A percentile compares a stretch with the other conserved stretches of the same genome.
phyloP scores from a whole-genome alignment of 2,113 vertebrate species.

The Chamaea fasciata region DNA sequence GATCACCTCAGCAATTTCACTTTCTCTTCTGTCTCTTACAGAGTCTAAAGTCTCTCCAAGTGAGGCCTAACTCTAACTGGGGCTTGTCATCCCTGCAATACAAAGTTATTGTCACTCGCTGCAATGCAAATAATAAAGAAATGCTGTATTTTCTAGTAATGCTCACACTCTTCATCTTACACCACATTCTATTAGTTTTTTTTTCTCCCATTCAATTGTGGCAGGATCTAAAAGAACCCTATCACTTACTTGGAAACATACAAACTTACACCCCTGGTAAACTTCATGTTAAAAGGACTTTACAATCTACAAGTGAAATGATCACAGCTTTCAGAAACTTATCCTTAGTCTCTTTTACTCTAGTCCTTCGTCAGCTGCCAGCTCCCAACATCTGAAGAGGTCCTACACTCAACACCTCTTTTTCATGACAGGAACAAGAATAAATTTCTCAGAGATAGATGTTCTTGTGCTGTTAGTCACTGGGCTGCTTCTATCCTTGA shows the following conservation, averaged over 20 bases:
- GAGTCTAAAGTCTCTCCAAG: not conserved
- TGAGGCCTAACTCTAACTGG: not conserved
- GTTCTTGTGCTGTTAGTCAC: not conserved
- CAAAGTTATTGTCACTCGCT: not conserved
- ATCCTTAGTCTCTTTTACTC: not conserved
- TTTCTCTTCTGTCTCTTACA: not conserved
- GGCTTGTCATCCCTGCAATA: not conserved
- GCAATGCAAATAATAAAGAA: not conserved
- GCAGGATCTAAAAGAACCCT: not conserved
- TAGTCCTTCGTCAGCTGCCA: not conserved
- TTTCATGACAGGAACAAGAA: not conserved
- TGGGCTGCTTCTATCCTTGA: not conserved
- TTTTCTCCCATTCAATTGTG: accelerated
- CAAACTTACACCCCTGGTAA: not conserved
- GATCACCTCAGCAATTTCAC: not conserved
- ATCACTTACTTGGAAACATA: not conserved
- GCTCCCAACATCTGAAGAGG: not conserved
- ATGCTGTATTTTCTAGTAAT: not conserved
- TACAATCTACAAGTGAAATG: not conserved
- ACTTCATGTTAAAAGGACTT: not conserved
- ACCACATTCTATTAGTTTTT: not conserved
- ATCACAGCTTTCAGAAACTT: not conserved
- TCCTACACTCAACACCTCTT: not conserved
- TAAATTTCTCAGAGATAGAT: not conserved
- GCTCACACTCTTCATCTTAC: not conserved